These are phyloP conservation scores for Heterotilapia buettikoferi DNA, from an alignment of 2,113 vertebrate genomes.

Conservation along the genomic window DNA sequence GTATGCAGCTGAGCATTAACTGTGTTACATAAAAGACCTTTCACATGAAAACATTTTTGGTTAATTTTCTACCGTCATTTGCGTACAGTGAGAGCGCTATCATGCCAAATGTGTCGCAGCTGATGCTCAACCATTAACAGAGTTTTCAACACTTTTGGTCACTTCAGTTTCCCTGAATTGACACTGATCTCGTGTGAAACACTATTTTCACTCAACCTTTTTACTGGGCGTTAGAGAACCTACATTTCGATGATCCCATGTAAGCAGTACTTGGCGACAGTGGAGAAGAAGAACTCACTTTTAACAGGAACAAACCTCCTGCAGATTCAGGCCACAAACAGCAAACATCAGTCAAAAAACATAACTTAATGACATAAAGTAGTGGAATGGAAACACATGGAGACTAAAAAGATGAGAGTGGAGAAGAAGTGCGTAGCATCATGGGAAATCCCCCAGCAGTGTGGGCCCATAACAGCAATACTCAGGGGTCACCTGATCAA, in stretches of 20 bases:
- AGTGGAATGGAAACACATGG: not conserved
- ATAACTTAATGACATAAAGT: fast-evolving
- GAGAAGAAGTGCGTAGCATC: not conserved
- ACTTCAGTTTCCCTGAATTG: not conserved
- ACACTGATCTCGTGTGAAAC: not conserved
- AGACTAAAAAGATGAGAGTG: not conserved
- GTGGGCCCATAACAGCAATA: not conserved
- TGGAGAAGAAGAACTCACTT: not conserved
- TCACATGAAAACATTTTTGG: not conserved
- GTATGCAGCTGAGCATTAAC: not conserved
- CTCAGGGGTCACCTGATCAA: fast-evolving
- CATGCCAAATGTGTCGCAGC: not conserved
- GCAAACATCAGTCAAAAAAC: fast-evolving
- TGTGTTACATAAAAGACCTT: not conserved
- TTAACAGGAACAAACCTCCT: not conserved
- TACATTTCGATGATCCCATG: fast-evolving
- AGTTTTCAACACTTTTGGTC: not conserved
- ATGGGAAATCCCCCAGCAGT: not conserved
- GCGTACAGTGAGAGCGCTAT: not conserved
- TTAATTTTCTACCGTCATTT: constrained; percentile 3
- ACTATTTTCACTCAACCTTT: not conserved
- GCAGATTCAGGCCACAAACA: not conserved
- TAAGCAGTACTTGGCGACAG: fast-evolving
- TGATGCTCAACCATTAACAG: constrained; percentile 18
- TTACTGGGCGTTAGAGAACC: not conserved